Evolutionary conservation across 2,888 invertebrate genomes (phyloP), one percentile per base, ranked within the genome.

Genomic region (Linnaemya vulpina): DNA sequence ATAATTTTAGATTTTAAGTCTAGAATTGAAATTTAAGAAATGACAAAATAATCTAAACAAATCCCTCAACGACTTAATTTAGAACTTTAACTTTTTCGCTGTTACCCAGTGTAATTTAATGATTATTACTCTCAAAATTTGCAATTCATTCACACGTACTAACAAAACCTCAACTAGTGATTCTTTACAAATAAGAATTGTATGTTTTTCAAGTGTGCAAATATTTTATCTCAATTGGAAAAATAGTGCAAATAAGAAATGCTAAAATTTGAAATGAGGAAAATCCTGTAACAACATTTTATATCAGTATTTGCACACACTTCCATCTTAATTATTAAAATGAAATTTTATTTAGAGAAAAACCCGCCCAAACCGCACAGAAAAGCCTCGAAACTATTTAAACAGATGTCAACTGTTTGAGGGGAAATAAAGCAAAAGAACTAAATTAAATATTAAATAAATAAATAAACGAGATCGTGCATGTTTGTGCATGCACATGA

Each of bases 351-450:
- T 70, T 70, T 43, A 20, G 13, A 38, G 13, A 67, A 25, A 25
- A 80, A 40, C 10, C 10, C 11, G n/a, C 15, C 40, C 40, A 15
- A 67, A 80, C 49, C 17, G 30, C 49, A 65, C 8, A 70, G 20
- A 70, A 75, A 65, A 75, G 62, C 83, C 75, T 70, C 65, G 49
- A 75, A 79, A 71, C 30, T 79, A 71, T 84, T 84, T 79, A 75
- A 84, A 84, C 79, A 84, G 83, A 71, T 80, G 78, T 60, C 70
- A 65, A 30, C 58, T 71, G 35, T 80, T 70, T 62, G 49, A 25
- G 9, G 49, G 17, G 25, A 63, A 82, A 70, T 55, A 62, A 60
- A 60, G 40, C 38, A 73, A 71, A 65, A 73, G 38, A 65, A 58
- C 49, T 58, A 49, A 73, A 73, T 73, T 58, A 73, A 73, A 73